Evolutionary conservation across 2,113 vertebrate genomes (phyloP).

Genomic region (Circaetus cinerascens): DNA sequence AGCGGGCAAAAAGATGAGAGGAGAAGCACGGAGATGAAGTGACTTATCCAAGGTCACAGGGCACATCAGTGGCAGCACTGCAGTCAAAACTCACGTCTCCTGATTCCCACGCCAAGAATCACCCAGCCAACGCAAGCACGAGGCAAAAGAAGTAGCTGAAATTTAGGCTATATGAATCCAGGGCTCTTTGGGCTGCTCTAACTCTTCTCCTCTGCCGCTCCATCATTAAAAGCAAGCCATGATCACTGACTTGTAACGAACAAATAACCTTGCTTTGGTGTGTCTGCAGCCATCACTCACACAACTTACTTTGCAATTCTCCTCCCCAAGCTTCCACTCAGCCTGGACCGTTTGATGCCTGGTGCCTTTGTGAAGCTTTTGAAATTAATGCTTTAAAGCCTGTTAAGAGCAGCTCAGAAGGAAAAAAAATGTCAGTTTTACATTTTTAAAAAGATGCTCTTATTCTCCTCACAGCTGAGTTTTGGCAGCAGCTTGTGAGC

Average conservation of each 20-base stretch:
- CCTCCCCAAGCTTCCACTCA: background rate
- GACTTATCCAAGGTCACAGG: background rate
- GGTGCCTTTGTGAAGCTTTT: constrained; percentile 28
- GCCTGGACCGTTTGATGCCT: background rate
- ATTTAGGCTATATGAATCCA: background rate
- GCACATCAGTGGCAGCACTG: background rate
- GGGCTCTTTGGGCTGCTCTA: background rate
- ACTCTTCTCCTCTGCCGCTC: background rate
- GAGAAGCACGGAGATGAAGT: background rate
- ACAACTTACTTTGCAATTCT: background rate
- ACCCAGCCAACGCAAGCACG: background rate
- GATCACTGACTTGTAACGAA: background rate
- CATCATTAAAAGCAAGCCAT: background rate
- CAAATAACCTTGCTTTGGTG: background rate
- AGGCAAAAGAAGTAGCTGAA: background rate
- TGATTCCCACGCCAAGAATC: background rate
- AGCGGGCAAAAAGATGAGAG: background rate
- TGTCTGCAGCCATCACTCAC: background rate
- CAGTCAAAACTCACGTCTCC: background rate
- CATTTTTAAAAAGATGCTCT: constrained; percentile 20
- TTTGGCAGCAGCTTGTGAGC: background rate
- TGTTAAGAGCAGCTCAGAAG: background rate
- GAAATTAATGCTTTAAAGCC: constrained; percentile 30
- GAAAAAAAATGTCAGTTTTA: background rate
- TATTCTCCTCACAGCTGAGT: constrained; percentile 5